Percentiles rank a stretch among this genome's conserved stretches.
Conservation (phyloP, 2,113 vertebrate species). For the Sebastes fasciatus region DNA sequence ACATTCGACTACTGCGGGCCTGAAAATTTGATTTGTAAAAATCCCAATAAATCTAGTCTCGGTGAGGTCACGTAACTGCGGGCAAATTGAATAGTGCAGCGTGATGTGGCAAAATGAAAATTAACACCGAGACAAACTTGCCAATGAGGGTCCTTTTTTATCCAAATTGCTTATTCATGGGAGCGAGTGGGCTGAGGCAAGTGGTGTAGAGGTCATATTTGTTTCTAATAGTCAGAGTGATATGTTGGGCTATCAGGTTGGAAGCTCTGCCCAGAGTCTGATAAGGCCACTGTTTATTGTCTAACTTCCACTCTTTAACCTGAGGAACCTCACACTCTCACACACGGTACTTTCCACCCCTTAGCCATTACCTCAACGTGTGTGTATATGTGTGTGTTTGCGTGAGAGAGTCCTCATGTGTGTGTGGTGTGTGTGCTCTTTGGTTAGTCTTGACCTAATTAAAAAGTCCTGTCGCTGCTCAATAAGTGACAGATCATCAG, state of each 20-base stretch:
- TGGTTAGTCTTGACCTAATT: constrained; percentile 69
- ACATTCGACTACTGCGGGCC: constrained; percentile 16
- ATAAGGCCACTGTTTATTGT: constrained; percentile 83
- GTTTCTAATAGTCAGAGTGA: constrained; percentile 67
- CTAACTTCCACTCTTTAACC: constrained; percentile 78
- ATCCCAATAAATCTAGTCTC: constrained; percentile 44
- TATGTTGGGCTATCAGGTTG: constrained; percentile 67
- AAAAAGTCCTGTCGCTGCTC: constrained; percentile 55
- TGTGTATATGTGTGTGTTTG: constrained; percentile 24
- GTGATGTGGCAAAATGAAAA: constrained; percentile 23
- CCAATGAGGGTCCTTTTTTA: constrained; percentile 4
- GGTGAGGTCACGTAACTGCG: constrained; percentile 45
- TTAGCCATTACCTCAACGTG: constrained; percentile 64
- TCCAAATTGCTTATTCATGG: constrained; percentile 35
- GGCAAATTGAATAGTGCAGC: constrained; percentile 47
- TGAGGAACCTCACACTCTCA: constrained; percentile 68
- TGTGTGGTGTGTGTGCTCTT: constrained; percentile 29
- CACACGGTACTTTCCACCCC: constrained; percentile 74
- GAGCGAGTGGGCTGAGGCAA: constrained; percentile 27
- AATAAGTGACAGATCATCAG: constrained; percentile 56
- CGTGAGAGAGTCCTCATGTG: constrained; percentile 14
- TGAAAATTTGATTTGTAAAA: constrained; percentile 63
- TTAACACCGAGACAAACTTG: not conserved
- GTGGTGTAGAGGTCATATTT: constrained; percentile 64
- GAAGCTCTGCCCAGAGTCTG: constrained; percentile 76